These are phyloP conservation scores for Gavia stellata DNA, from an alignment of 2,113 vertebrate species.

Conservation along the genomic window DNA sequence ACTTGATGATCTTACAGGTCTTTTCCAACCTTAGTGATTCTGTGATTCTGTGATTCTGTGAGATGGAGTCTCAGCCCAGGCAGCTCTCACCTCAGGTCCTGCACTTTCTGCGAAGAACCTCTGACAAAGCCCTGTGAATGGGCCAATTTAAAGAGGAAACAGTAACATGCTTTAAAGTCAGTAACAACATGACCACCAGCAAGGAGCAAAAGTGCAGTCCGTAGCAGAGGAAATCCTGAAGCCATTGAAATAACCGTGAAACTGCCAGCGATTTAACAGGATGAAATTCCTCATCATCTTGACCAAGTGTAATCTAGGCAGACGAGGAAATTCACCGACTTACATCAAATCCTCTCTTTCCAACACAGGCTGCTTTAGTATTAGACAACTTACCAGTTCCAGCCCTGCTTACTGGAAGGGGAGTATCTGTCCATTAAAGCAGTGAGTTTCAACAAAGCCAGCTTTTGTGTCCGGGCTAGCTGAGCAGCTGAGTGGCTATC, in stretches of 20 bases:
- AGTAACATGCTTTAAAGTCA: neutral
- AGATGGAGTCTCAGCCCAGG: neutral
- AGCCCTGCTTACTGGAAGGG: constrained; percentile 85
- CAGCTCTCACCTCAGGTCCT: neutral
- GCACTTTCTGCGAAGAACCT: neutral
- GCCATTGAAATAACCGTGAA: neutral
- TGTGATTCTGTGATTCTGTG: too few species aligned
- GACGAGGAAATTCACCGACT: neutral
- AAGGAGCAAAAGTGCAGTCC: neutral
- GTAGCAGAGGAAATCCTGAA: neutral
- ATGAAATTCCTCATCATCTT: neutral
- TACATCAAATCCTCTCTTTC: neutral
- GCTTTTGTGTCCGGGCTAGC: constrained; percentile 79
- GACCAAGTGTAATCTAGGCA: neutral
- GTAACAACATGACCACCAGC: rapidly evolving
- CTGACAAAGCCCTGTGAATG: neutral
- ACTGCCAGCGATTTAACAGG: neutral
- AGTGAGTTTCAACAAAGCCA: constrained; percentile 82
- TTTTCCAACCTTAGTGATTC: too few species aligned
- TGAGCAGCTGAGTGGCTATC: constrained; percentile 72
- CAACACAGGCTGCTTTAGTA: neutral
- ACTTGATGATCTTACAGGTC: too few species aligned
- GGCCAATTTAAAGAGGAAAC: neutral
- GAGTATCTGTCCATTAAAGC: constrained; percentile 87
- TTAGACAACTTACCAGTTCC: constrained; percentile 83